Evolutionary conservation across 2,888 invertebrate species (phyloP).

Genomic region (Apodemia duryi): DNA sequence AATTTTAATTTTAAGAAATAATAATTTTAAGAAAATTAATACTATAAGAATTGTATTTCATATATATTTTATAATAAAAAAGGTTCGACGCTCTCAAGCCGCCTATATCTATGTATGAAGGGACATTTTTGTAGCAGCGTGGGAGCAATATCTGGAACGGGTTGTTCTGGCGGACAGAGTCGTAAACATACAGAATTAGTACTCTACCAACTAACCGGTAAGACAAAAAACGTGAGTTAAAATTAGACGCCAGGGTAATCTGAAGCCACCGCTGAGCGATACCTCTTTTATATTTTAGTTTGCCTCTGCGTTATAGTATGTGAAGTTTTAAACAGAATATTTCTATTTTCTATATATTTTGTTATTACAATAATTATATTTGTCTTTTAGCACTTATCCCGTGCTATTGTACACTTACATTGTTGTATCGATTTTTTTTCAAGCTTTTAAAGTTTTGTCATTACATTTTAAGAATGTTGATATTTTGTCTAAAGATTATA

Average conservation of each 20-base stretch:
- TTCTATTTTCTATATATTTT: not conserved
- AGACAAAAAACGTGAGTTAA: constrained; percentile 63
- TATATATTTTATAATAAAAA: constrained; percentile 6
- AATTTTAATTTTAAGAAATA: too few species aligned
- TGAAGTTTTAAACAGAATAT: not conserved
- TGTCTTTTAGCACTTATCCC: too few species aligned
- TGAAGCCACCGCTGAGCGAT: constrained; percentile 31
- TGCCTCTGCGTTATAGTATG: not conserved
- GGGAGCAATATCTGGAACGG: constrained; percentile 66
- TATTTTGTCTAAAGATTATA: too few species aligned
- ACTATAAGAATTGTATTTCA: not conserved
- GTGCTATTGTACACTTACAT: too few species aligned
- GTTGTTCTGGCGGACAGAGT: constrained; percentile 53
- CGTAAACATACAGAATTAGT: constrained; percentile 73
- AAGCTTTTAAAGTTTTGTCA: too few species aligned
- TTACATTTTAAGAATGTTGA: too few species aligned
- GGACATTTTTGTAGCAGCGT: constrained; percentile 49
- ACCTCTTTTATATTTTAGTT: constrained; percentile 24
- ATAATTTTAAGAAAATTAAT: too few species aligned
- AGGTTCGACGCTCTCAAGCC: constrained; percentile 14
- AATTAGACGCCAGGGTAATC: constrained; percentile 43
- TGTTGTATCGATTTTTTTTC: too few species aligned
- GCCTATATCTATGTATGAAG: constrained; percentile 38
- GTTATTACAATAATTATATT: too few species aligned
- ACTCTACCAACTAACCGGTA: constrained; percentile 52